These are phyloP conservation scores for Osmoderma eremita DNA, from an alignment of 2,888 invertebrate species.

Conservation along the genomic window DNA sequence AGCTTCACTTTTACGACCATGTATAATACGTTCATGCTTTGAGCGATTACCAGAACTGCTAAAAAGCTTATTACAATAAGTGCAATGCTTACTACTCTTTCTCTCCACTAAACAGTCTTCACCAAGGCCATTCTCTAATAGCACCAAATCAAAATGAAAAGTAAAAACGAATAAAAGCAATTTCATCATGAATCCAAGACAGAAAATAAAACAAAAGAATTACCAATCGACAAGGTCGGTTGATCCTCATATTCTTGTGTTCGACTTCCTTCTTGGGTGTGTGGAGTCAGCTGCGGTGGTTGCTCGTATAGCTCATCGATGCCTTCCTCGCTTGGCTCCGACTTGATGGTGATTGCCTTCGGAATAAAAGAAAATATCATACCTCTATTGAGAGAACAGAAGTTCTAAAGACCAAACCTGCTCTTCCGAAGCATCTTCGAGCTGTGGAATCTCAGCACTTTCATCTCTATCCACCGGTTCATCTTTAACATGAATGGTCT, in stretches of 20 bases:
- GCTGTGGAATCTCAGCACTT: not conserved
- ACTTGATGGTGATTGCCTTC: conserved; percentile 41
- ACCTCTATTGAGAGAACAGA: not conserved
- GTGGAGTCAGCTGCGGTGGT: conserved; percentile 53
- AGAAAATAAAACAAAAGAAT: too few relatives aligned
- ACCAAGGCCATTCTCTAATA: conserved; percentile 25
- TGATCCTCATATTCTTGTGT: conserved; percentile 30
- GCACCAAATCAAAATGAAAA: not conserved
- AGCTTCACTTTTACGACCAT: conserved; percentile 40
- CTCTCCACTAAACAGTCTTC: conserved; percentile 1
- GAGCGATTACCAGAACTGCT: conserved; percentile 55
- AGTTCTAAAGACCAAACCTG: conserved; percentile 12
- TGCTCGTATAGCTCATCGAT: conserved; percentile 52
- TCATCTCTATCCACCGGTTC: conserved; percentile 49
- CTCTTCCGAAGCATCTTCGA: conserved; percentile 31
- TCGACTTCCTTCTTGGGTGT: conserved; percentile 41
- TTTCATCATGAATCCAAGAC: too few relatives aligned
- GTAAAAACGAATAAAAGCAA: not conserved
- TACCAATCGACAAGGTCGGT: conserved; percentile 1
- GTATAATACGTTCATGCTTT: conserved; percentile 56
- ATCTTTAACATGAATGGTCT: conserved; percentile 58
- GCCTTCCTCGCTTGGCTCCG: conserved; percentile 51
- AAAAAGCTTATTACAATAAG: conserved; percentile 56
- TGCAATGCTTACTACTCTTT: conserved; percentile 49
- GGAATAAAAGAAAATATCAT: conserved; percentile 4